Base-by-base conservation (phyloP, 2,113 vertebrate genomes). In the Steatornis caripensis region DNA sequence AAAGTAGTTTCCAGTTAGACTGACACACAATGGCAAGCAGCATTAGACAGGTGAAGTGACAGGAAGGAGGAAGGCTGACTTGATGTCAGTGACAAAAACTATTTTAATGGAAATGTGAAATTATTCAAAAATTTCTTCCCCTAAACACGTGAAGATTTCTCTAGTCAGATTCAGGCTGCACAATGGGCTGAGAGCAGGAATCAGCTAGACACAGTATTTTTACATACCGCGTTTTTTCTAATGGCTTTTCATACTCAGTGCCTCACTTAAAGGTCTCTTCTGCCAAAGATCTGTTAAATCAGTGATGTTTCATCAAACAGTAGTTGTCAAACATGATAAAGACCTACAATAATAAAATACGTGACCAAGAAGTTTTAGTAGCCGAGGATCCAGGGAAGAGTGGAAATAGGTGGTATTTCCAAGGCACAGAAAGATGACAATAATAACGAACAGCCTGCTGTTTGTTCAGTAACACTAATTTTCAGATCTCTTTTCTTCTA, bases 51-150 rank as follows among this genome's bases (percentile, higher is more conserved):
- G 96, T 95, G 91, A 97, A 97, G 74, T 96, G 91, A 97, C 94
- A 97, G 95, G 93, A 93, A 96, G 94, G 94, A 97, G 96, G 95
- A 95, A 97, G 91, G 87, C 94, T 96, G 95, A 96, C 87, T 96
- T 96, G 94, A 97, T 95, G 96, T 90, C 96, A 95, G 64, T 97
- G 96, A 97, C 93, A 96, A 97, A 96, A 97, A 96, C 93, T 95
- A 96, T 96, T 94, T 97, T 97, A 97, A 97, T 97, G 96, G 97
- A 97, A 97, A 96, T 95, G 95, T 89, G 95, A 95, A 97, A 97
- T 94, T 96, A 97, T 97, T 97, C 95, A 97, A 96, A 94, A 94
- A 91, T 91, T 96, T 96, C 87, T 96, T 89, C 91, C 93, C 57
- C 85, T 93, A 93, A 94, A 91, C 95, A 96, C 34, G 30, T 85